Conservation (phyloP, 2,888 invertebrate genomes). For the Plebejus argus region DNA sequence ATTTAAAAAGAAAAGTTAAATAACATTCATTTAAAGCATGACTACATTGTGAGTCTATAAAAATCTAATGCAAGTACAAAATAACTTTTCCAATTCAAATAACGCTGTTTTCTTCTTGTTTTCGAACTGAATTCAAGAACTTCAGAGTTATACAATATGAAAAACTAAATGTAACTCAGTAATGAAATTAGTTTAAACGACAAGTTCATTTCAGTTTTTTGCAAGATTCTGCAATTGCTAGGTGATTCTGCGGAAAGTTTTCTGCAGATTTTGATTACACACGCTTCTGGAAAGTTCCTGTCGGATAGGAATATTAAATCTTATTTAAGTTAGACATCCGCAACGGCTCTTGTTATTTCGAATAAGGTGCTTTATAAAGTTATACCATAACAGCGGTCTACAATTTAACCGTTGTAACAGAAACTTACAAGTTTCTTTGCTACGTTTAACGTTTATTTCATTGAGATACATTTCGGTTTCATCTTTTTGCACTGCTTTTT, state of each 20-base stretch:
- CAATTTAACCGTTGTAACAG: constrained; percentile 54
- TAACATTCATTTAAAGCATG: constrained; percentile 14
- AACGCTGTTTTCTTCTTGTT: constrained; percentile 48
- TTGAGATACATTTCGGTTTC: neutral
- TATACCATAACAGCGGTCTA: constrained; percentile 55
- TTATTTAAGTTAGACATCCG: constrained; percentile 79
- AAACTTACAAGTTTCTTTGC: constrained; percentile 20
- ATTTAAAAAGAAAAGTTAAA: constrained; percentile 4
- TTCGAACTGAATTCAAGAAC: constrained; percentile 70
- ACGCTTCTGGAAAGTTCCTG: constrained; percentile 77
- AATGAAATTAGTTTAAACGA: constrained; percentile 80
- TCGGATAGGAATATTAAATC: constrained; percentile 80
- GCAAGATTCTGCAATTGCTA: constrained; percentile 70
- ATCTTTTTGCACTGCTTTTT: neutral
- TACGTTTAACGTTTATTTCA: constrained; percentile 5
- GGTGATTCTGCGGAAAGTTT: constrained; percentile 72
- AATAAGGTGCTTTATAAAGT: constrained; percentile 76
- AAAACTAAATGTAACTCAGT: constrained; percentile 73
- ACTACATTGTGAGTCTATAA: constrained; percentile 14
- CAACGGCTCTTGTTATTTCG: constrained; percentile 75
- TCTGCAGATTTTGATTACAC: constrained; percentile 79
- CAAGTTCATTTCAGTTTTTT: constrained; percentile 79
- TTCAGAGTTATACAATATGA: constrained; percentile 64
- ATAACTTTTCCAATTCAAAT: constrained; percentile 20
- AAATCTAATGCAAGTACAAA: constrained; percentile 22